Conservation (phyloP, 2,113 vertebrate genomes). For the Mugil cephalus region DNA sequence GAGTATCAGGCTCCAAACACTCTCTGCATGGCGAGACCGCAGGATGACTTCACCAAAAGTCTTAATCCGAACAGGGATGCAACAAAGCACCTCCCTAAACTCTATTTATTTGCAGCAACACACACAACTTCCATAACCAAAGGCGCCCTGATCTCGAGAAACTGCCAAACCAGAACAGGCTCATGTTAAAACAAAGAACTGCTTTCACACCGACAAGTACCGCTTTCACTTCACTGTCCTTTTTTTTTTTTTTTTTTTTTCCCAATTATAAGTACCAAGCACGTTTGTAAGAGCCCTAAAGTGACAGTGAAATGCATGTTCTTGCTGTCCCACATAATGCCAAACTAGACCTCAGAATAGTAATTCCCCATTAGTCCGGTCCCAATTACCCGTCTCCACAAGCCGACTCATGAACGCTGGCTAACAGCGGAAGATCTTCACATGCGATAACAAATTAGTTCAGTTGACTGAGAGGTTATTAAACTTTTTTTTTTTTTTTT, state of each 20-base stretch:
- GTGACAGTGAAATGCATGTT: slow-evolving; percentile 27
- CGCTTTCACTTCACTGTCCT: neutral
- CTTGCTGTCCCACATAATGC: slow-evolving; percentile 43
- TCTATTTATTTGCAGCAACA: too few relatives aligned
- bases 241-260: neutral
- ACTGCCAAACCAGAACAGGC: slow-evolving; percentile 4
- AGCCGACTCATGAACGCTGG: slow-evolving; percentile 47
- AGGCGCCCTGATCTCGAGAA: neutral
- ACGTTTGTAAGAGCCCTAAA: slow-evolving; percentile 26
- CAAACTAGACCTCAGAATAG: slow-evolving; percentile 42
- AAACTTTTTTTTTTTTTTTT: neutral
- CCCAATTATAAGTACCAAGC: slow-evolving; percentile 28
- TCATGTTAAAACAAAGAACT: neutral
- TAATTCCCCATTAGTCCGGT: slow-evolving; percentile 40
- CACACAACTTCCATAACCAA: too few relatives aligned
- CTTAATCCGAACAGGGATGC: too few relatives aligned
- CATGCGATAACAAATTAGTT: slow-evolving; percentile 49
- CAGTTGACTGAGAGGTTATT: slow-evolving; percentile 18
- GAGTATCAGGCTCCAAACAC: too few relatives aligned
- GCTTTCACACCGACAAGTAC: neutral
- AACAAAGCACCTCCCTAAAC: too few relatives aligned
- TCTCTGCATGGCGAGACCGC: too few relatives aligned
- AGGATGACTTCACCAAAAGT: too few relatives aligned
- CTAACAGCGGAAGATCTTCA: slow-evolving; percentile 50
- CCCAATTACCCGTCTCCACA: slow-evolving; percentile 57